Evolutionary conservation across 1,140 invertebrate species (phyloP).

Genomic region (Leptinotarsa defecta): DNA sequence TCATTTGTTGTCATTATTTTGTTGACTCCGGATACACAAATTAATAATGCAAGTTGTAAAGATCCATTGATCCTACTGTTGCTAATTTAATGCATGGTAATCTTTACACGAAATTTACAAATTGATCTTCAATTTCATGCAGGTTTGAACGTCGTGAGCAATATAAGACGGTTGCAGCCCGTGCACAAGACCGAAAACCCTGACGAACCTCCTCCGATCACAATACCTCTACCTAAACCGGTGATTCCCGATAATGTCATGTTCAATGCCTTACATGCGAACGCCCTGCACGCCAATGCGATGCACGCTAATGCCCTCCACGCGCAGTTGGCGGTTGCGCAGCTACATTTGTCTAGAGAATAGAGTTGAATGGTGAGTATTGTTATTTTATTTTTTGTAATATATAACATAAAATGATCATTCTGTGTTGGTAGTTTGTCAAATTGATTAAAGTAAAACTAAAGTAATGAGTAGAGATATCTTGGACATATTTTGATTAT

Average conservation of each 20-base stretch:
- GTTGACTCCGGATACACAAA: too few species aligned
- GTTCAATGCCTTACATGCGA: constrained; percentile 36
- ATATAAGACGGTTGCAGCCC: constrained; percentile 51
- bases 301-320: constrained; percentile 35
- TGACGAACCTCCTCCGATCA: constrained; percentile 48
- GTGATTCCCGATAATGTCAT: constrained; percentile 44
- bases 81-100: too few species aligned
- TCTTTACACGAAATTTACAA: too few species aligned
- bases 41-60: too few species aligned
- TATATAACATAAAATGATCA: too few species aligned
- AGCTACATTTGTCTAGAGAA: constrained; percentile 24
- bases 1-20: too few species aligned
- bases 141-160: constrained; percentile 53
- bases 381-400: too few species aligned
- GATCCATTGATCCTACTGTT: too few species aligned
- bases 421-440: too few species aligned
- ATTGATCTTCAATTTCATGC: too few species aligned
- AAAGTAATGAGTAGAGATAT: not conserved
- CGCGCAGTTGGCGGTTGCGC: constrained; percentile 38
- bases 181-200: constrained; percentile 45
- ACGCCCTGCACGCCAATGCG: constrained; percentile 20
- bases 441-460: not conserved
- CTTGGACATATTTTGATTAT: too few species aligned
- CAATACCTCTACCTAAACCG: constrained; percentile 49
- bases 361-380: not conserved